These are phyloP conservation scores for Leucophenga maculata DNA, from an alignment of 2,888 invertebrate species.

Conservation along the genomic window DNA sequence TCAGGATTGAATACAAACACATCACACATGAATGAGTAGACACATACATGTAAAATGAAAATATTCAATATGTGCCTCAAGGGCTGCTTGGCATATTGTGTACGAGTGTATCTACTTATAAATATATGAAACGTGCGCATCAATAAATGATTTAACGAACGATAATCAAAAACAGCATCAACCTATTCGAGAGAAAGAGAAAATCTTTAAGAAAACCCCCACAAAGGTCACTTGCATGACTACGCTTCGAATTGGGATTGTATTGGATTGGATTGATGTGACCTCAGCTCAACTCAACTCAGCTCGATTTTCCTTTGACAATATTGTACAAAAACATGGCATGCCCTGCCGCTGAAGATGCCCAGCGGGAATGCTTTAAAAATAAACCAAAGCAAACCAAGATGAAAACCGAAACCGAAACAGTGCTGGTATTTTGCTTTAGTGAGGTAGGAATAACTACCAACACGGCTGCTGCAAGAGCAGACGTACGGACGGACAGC, in stretches of 20 bases:
- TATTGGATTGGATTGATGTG: neutral
- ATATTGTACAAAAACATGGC: neutral
- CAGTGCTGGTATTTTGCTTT: too few species aligned
- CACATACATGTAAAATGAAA: conserved; percentile 45
- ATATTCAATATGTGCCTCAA: conserved; percentile 48
- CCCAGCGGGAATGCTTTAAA: conserved; percentile 61
- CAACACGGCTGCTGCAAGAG: neutral
- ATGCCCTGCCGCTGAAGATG: conserved; percentile 27
- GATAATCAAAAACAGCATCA: conserved; percentile 24
- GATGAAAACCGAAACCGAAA: too few species aligned
- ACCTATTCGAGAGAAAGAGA: conserved; percentile 33
- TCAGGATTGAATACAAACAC: conserved; percentile 33
- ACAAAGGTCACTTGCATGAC: conserved; percentile 53
- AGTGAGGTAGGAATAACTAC: neutral
- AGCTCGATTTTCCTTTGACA: conserved; percentile 14
- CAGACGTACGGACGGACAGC: conserved; percentile 32
- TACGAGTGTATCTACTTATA: too few species aligned
- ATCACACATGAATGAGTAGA: neutral
- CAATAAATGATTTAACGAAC: conserved; percentile 67
- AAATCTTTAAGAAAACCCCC: conserved; percentile 51
- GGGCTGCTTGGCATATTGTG: conserved; percentile 37
- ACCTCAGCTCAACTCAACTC: too few species aligned
- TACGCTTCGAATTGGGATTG: neutral
- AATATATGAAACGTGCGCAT: conserved; percentile 39
- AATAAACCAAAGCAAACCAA: conserved; percentile 41